Percentiles rank a stretch among this genome's conserved stretches.
Evolutionary conservation across 2,797 vertebrate species (phyloP).

Genomic region (Coilia nasus): DNA sequence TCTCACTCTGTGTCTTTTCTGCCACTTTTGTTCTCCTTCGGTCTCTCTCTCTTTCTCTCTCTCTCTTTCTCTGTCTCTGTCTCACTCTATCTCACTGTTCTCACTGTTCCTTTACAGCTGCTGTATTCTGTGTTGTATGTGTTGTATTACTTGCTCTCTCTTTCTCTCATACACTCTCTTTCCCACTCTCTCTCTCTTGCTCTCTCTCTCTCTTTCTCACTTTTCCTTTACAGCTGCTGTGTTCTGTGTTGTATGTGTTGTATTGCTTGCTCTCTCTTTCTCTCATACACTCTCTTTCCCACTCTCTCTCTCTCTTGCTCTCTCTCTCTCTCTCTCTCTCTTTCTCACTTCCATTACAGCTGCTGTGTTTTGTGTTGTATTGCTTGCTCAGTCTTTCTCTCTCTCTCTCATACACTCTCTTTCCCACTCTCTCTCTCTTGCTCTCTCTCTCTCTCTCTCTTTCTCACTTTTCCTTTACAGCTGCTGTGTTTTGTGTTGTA

Average conservation of each 20-base stretch:
- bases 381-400: background rate
- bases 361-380: no score
- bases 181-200: background rate
- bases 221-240: no score
- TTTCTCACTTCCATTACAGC: background rate
- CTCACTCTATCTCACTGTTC: background rate
- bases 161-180: background rate
- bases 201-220: background rate
- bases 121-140: background rate
- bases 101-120: background rate
- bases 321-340: background rate
- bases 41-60: background rate
- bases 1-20: slow-evolving; percentile 3
- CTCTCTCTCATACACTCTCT: background rate
- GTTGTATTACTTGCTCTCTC: background rate
- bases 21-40: no score
- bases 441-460: background rate
- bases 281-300: background rate
- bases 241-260: no score
- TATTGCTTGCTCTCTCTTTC: background rate
- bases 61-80: background rate
- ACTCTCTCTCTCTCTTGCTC: background rate
- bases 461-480: background rate
- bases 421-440: background rate
- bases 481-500: no score